phyloP scores from a whole-genome alignment of 2,888 invertebrate genomes.

The Heterodera filipjevi region DNA sequence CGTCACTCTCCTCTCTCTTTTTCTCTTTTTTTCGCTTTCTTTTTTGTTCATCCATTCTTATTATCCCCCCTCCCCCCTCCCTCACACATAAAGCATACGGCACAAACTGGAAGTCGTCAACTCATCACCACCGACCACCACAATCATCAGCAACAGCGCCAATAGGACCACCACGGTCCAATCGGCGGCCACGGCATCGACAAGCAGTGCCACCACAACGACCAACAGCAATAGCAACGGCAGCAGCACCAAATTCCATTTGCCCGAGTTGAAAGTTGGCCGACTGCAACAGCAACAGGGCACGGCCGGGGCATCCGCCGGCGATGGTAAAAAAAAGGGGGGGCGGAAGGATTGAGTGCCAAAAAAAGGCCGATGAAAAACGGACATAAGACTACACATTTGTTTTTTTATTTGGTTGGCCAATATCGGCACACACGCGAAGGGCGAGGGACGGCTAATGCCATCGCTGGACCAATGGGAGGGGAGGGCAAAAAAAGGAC shows the following conservation, averaged over 20 bases:
- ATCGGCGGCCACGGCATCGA: background rate
- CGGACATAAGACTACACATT: background rate
- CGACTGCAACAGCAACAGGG: background rate
- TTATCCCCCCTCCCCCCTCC: constrained; percentile 4
- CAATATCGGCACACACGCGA: no score
- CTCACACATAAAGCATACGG: background rate
- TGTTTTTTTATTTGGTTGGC: background rate
- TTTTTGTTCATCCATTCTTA: background rate
- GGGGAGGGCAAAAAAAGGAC: no score
- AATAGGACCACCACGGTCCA: constrained; percentile 3
- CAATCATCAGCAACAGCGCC: background rate
- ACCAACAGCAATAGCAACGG: background rate
- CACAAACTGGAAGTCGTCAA: constrained; percentile 35
- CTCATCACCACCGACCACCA: constrained; percentile 18
- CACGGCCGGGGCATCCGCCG: background rate
- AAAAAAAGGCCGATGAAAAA: background rate
- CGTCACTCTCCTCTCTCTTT: background rate
- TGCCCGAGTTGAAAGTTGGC: constrained; percentile 32
- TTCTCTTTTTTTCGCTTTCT: background rate
- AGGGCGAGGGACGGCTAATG: background rate
- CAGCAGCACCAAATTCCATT: constrained; percentile 26
- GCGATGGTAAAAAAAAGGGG: background rate
- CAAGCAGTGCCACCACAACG: background rate
- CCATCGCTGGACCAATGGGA: background rate
- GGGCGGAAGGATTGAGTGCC: background rate